These are phyloP conservation scores for Sylvietta virens DNA, from an alignment of 2,113 vertebrate genomes.

Conservation along the genomic window DNA sequence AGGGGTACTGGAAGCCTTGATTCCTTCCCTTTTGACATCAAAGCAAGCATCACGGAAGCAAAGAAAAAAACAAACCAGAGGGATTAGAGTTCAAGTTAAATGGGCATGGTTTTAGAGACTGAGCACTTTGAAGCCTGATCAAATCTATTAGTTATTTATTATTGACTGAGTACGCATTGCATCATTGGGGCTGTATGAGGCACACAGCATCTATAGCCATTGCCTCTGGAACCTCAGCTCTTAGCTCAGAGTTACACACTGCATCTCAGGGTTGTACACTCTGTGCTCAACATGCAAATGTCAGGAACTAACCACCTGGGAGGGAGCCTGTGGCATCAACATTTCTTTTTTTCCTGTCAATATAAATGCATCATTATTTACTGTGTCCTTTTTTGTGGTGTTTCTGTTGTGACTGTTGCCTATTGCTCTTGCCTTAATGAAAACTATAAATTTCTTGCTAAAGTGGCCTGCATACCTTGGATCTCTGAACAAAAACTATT, in stretches of 20 bases:
- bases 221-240: not conserved
- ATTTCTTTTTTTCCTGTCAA: not conserved
- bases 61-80: not conserved
- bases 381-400: not conserved
- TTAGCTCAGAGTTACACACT: not conserved
- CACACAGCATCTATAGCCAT: not conserved
- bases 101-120: not conserved
- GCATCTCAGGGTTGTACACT: not conserved
- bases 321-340: not conserved
- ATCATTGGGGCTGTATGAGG: not conserved
- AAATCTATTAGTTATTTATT: conserved; percentile 2
- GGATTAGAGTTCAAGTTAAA: conserved; percentile 13
- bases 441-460: not conserved
- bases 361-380: not conserved
- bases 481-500: not conserved
- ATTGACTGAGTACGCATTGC: not conserved
- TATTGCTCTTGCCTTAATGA: not conserved
- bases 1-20: not conserved
- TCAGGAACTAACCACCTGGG: not conserved
- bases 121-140: not conserved
- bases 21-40: not conserved
- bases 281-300: not conserved
- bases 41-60: not conserved
- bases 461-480: not conserved
- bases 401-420: not conserved